Base-by-base conservation (phyloP, 2,888 invertebrate genomes). In the Macrostomum cliftonense region DNA sequence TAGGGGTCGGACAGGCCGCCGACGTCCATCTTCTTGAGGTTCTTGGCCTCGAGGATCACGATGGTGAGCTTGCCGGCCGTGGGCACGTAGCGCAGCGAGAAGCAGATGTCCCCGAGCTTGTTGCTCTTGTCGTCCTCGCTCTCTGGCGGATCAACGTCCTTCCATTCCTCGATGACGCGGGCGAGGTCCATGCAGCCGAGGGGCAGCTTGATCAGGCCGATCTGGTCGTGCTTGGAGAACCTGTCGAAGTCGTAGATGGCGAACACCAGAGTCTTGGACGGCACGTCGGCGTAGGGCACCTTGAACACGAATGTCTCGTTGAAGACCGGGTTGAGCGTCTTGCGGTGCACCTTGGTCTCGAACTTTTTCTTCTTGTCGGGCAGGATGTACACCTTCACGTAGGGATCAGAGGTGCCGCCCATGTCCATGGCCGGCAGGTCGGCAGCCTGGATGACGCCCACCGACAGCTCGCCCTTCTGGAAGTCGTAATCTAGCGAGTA, bases 331-430 rank as follows among this genome's bases (percentile, higher is more conserved):
- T 80, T 95, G 54, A 97, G 75, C 40, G 95, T 97, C 74, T 97
- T 97, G 62, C 97, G 79, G 74, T 97, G 95, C 47, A 99, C 97
- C 77, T 97, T 97, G 9, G 97, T 99, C 74, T 97, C 97, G 69
- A 89, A 93, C 73, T 97, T 97, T 77, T 97, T 97, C 77, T 97
- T 97, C 75, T 95, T 97, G 71, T 97, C 97, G 1, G 97, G 97
- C 57, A 97, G 77, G 56, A 97, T 77, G 73, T 95, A 97, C 47
- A 75, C 67, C 74, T 97, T 97, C 49, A 97, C 95, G 67, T 97
- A 97, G 16, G 97, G 97, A 77, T 97, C 97, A 39, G 91, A 93
- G 13, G 95, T 95, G 42, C 95, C 95, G 20, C 89, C 89, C 91
- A 97, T 93, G 67, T 97, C 95, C 64, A 97, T 77, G 47, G 93